phyloP scores from a whole-genome alignment of 2,113 vertebrate genomes.

The Hystrix cristata region DNA sequence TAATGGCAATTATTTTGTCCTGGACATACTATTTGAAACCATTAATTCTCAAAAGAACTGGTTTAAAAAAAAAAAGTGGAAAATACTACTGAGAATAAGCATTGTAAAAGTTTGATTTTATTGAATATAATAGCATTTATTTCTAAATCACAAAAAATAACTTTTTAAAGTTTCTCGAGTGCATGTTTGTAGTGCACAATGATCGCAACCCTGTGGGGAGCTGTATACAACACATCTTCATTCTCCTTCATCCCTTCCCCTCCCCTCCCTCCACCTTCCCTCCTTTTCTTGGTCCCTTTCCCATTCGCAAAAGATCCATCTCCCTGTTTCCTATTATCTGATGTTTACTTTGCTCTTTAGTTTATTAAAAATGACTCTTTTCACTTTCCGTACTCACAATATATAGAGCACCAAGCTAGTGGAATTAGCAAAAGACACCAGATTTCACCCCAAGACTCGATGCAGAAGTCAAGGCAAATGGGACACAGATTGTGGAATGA shows the following conservation, averaged over 20 bases:
- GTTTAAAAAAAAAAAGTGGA: not conserved
- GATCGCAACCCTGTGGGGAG: not conserved
- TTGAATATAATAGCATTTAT: conserved; percentile 7
- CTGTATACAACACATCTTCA: no score
- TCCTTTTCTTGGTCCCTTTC: not conserved
- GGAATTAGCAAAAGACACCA: not conserved
- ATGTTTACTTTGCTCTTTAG: not conserved
- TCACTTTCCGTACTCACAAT: not conserved
- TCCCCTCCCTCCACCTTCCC: not conserved
- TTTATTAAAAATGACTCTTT: not conserved
- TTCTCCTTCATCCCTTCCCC: no score
- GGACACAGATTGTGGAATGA: not conserved
- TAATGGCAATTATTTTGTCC: not conserved
- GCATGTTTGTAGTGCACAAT: not conserved
- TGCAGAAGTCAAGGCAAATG: not conserved
- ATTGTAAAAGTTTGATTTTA: conserved; percentile 25
- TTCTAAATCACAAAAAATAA: conserved; percentile 39
- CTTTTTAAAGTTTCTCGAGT: not conserved
- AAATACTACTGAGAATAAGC: conserved; percentile 36
- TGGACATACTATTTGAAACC: not conserved
- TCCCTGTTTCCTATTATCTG: not conserved
- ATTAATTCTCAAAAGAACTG: not conserved
- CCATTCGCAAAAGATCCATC: not conserved
- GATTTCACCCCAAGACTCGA: not conserved
- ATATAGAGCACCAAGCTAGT: not conserved